Conservation (phyloP, 2,797 vertebrate genomes). For the Rhinella marina region DNA sequence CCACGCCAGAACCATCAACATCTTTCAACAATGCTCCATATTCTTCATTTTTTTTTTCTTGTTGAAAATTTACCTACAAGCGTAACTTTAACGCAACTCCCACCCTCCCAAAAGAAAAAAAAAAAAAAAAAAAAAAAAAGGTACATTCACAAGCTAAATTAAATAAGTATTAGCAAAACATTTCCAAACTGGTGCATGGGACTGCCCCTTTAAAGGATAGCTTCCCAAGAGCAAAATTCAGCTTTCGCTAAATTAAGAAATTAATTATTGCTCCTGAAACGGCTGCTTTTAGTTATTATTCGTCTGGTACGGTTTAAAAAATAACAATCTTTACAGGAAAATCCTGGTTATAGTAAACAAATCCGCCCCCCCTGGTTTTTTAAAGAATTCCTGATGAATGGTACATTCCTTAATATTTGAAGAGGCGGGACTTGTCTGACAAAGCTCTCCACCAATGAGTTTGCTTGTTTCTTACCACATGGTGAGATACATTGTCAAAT, state of each 20-base stretch:
- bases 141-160: conserved; percentile 41
- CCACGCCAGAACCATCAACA: not conserved
- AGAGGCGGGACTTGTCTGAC: conserved; percentile 1
- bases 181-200: not conserved
- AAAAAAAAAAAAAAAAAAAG: no score
- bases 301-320: not conserved
- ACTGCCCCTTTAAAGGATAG: conserved; percentile 47
- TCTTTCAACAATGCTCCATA: not conserved
- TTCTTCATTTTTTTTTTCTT: not conserved
- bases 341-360: not conserved
- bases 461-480: not conserved
- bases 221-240: conserved; percentile 6
- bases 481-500: not conserved
- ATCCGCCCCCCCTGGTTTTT: not conserved
- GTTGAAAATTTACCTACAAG: conserved; percentile 1
- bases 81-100: not conserved
- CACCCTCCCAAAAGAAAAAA: no score
- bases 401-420: conserved; percentile 20
- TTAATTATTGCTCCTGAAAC: conserved; percentile 51
- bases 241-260: conserved; percentile 22
- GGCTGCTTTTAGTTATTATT: conserved; percentile 14
- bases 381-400: conserved; percentile 6
- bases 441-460: conserved; percentile 20
- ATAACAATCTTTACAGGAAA: not conserved
- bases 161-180: conserved; percentile 21